Base-by-base conservation (phyloP, 2,113 vertebrate genomes). In the Rallus limicola region DNA sequence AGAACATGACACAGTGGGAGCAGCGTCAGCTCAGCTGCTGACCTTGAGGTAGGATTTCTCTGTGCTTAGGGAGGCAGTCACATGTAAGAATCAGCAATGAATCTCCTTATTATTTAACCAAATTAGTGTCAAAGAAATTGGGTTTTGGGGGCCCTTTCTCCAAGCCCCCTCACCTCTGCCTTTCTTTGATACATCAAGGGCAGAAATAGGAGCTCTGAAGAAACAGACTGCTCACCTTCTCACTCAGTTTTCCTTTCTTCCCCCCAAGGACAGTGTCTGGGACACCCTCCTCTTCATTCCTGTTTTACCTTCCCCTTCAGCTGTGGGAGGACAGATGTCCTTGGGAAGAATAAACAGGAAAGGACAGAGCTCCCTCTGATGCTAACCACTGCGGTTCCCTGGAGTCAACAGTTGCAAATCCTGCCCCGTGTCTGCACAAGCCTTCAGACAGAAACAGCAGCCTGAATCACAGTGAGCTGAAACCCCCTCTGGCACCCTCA, bases 111-210 rank as follows among this genome's bases (percentile, higher is more conserved):
- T 78, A 89, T 87, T 87, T 87, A 95, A 95, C 17, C 11, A 81
- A 85, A 95, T 96, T 82, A 95, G 56, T 95, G 93, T 91, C 96
- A 97, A 70, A 90, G 63, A 93, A 96, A 97, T 95, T 81, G 82
- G 72, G 79, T 82, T 96, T 88, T 72, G 67, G 67, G 85, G 58
- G 52, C 28, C 36, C 24, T 82, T 31, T 93, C 59, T 48, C 17
- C 90, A 80, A 74, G 20, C 42, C 56, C n/a, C 13, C 20, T 70
- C 93, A 93, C 82, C 77, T 90, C 85, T 91, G 70, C 55, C 55
- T 92, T 77, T 87, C 77, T 92, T 81, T 68, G 40, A 82, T 38
- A 68, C 23, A 40, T 70, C 82, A 95, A 94, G 92, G 91, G 46
- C 80, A 95, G 52, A 65, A 81, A 75, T 2, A 81, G 82, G 83